Evolutionary conservation across 2,113 vertebrate species (phyloP), one percentile per base, ranked within the genome.

Genomic region (Epinephelus cyanopodus): DNA sequence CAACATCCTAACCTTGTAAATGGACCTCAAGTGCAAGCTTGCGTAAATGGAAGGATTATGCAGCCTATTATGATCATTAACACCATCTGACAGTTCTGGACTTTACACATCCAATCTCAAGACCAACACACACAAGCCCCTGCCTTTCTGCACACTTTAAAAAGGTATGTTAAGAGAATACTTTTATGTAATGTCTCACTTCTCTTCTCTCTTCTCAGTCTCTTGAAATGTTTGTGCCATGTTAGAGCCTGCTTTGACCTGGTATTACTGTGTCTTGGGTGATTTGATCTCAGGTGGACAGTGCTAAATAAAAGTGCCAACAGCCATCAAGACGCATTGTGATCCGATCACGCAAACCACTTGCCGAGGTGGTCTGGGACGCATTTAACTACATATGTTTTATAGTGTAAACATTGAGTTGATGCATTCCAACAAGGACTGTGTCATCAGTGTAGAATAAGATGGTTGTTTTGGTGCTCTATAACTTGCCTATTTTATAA

Each of bases 101-200:
- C 65, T 65, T 50, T n/a, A 69, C 47, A 79, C 45, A 65, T 39
- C 19, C 67, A 82, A 67, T 71, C 66, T 70, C 74, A 67, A 88
- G 64, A 81, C 77, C 58, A 79, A 77, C 39, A 77, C 17, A 45
- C 42, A 37, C 47, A 82, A 87, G 83, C 29, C 85, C 54, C 37
- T 25, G 90, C 76, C n/a, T 73, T 57, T 53, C 37, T 60, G 33
- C 81, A 83, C 27, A 65, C 45, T 53, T 73, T 56, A 29, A 77
- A 45, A 78, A 70, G 85, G 89, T 91, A 79, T 0, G 54, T 60
- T 33, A 70, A 53, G 10, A 57, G 5, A 74, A 19, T 0, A 56
- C 64, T 69, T 50, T 18, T 10, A 69, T 18, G 37, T 13, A 18
- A 47, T 18, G 17, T 14, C 15, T 39, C 1, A 58, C 62, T 48